phyloP scores from a whole-genome alignment of 2,888 invertebrate genomes.

The Cataglyphis albicans region DNA sequence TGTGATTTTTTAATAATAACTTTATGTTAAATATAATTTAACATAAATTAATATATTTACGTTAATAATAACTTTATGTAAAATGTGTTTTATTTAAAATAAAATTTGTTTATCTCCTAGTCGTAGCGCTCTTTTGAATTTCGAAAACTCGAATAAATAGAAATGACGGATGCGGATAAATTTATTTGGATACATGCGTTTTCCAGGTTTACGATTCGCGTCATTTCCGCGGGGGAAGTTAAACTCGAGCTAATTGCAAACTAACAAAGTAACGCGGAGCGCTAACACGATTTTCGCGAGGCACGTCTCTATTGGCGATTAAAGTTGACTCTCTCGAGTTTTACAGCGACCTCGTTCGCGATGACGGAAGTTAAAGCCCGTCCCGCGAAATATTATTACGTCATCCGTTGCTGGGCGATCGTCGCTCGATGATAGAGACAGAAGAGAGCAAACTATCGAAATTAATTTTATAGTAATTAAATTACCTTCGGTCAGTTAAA shows the following conservation, averaged over 20 bases:
- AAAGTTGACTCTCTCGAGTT: slow-evolving; percentile 36
- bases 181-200: not conserved
- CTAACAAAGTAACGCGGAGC: slow-evolving; percentile 38
- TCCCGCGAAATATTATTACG: slow-evolving; percentile 41
- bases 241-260: slow-evolving; percentile 46
- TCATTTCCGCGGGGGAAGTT: slow-evolving; percentile 3
- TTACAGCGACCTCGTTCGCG: slow-evolving; percentile 34
- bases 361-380: slow-evolving; percentile 10
- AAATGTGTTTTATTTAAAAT: not conserved
- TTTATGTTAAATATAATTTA: not conserved
- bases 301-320: slow-evolving; percentile 30
- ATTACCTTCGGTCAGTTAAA: slow-evolving; percentile 52
- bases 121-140: not conserved
- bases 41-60: not conserved
- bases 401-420: not conserved
- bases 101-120: not conserved
- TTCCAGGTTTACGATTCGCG: slow-evolving; percentile 25
- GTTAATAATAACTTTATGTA: not conserved
- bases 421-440: not conserved
- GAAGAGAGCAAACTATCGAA: slow-evolving; percentile 32
- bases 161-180: not conserved
- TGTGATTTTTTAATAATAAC: not conserved
- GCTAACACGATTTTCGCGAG: slow-evolving; percentile 33
- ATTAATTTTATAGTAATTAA: slow-evolving; percentile 53
- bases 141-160: not conserved